Evolutionary conservation across 1,140 invertebrate genomes (phyloP).

Genomic region (Planococcus citri): DNA sequence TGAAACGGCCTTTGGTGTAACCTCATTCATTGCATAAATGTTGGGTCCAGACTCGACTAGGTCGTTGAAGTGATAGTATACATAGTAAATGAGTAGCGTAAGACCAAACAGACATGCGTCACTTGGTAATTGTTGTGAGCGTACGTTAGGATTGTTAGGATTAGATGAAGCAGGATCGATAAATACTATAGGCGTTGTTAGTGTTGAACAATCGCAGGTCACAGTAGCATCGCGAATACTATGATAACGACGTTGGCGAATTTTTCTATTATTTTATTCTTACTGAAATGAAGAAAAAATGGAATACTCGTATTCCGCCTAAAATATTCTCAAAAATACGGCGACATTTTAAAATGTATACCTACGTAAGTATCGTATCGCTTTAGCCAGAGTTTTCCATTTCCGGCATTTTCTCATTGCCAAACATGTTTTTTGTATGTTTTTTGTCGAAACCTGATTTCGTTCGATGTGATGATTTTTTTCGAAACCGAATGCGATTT

Average conservation of each 20-base stretch:
- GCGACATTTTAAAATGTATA: not conserved
- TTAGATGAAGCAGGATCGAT: conserved; percentile 7
- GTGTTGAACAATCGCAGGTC: conserved; percentile 13
- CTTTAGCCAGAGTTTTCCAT: not conserved
- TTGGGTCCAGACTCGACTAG: not conserved
- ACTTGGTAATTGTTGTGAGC: not conserved
- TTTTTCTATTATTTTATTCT: not conserved
- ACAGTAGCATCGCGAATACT: conserved; percentile 15
- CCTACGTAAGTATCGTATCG: not conserved
- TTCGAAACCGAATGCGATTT: not conserved
- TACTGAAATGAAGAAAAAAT: not conserved
- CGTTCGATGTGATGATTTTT: no score
- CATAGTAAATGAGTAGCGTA: not conserved
- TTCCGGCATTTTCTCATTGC: not conserved
- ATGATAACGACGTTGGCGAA: not conserved
- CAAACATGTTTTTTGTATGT: no score
- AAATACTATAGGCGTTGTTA: conserved; percentile 18
- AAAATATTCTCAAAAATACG: not conserved
- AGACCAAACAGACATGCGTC: not conserved
- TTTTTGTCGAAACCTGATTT: no score
- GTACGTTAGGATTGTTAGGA: conserved; percentile 3
- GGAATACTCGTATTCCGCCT: not conserved
- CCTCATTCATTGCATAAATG: no score
- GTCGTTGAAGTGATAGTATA: not conserved
- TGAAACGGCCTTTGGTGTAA: no score